Conservation (phyloP, 2,113 vertebrate genomes). For the Labeo rohita region DNA sequence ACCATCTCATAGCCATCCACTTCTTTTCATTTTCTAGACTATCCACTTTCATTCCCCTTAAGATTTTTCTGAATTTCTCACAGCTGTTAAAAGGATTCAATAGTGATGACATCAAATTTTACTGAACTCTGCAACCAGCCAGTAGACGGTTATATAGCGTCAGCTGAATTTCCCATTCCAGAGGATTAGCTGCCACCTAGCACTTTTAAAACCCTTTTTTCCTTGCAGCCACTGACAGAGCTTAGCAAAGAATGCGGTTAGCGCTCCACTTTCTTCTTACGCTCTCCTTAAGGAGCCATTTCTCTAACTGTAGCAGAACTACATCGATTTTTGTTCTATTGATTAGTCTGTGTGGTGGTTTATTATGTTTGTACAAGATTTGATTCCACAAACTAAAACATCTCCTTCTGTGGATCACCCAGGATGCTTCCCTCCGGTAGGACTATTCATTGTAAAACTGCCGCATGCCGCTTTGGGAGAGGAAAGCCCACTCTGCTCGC, state of each 20-base stretch:
- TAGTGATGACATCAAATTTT: constrained; percentile 29
- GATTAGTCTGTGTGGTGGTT: constrained; percentile 9
- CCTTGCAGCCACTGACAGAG: constrained; percentile 36
- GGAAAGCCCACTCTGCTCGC: neutral
- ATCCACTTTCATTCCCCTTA: neutral
- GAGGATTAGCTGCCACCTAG: constrained; percentile 40
- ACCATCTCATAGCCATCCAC: neutral
- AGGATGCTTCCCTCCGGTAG: constrained; percentile 23
- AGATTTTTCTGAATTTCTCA: neutral
- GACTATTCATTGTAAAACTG: constrained; percentile 8
- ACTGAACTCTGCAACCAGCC: neutral
- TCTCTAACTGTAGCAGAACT: neutral
- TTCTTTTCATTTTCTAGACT: neutral
- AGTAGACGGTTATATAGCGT: constrained; percentile 25
- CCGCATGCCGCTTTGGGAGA: constrained; percentile 13
- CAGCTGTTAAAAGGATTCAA: neutral
- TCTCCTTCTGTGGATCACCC: neutral
- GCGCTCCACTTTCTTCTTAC: neutral
- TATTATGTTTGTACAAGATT: neutral
- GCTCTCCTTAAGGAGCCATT: constrained; percentile 4
- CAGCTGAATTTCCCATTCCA: constrained; percentile 39
- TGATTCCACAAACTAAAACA: neutral
- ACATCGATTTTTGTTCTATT: neutral
- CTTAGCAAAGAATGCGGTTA: constrained; percentile 22
- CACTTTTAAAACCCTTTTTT: constrained; percentile 41